These are phyloP conservation scores for Eurystomus gularis DNA, from an alignment of 2,113 vertebrate species.

Conservation along the genomic window DNA sequence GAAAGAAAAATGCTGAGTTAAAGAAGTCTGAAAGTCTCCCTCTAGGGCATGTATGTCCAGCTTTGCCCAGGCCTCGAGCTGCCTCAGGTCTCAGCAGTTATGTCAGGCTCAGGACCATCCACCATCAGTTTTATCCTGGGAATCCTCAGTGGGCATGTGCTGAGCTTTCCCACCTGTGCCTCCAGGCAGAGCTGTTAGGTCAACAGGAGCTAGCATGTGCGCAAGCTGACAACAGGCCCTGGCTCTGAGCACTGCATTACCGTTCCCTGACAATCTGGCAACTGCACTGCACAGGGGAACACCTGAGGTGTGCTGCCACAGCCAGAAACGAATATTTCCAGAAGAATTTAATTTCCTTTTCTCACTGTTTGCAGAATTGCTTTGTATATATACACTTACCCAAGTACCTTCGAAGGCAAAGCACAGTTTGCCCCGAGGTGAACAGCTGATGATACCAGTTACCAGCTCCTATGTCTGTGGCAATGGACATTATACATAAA, in stretches of 20 bases:
- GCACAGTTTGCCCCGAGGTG: neutral
- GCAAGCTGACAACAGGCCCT: neutral
- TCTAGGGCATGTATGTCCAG: rapidly evolving
- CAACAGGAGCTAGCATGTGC: rapidly evolving
- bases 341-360: neutral
- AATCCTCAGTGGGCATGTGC: rapidly evolving
- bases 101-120: neutral
- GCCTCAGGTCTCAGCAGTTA: rapidly evolving
- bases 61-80: neutral
- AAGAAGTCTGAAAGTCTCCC: neutral
- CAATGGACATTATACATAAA: neutral
- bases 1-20: neutral
- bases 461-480: neutral
- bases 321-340: neutral
- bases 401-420: neutral
- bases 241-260: rapidly evolving
- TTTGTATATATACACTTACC: neutral
- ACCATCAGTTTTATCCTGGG: neutral
- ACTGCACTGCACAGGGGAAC: neutral
- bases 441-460: neutral
- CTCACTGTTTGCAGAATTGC: rapidly evolving
- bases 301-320: neutral
- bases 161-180: neutral
- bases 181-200: neutral
- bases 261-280: neutral